These are phyloP conservation scores for Rhogogaster chlorosoma DNA, from an alignment of 2,888 invertebrate species.

Conservation along the genomic window DNA sequence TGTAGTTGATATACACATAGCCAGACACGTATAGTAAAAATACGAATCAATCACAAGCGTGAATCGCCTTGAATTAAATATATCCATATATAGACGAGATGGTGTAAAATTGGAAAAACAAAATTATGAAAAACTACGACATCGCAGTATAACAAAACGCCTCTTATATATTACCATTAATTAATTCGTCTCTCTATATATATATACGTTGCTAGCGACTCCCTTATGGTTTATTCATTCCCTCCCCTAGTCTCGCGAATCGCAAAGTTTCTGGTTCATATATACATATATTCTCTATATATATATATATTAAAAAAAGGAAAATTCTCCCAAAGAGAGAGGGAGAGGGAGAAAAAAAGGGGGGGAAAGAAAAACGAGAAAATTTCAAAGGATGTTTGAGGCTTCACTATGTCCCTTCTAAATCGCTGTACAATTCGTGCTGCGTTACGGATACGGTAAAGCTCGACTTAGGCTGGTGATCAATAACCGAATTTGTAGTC, in stretches of 20 bases:
- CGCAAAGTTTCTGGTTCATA: neutral
- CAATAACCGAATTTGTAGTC: neutral
- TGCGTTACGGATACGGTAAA: neutral
- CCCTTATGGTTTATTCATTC: neutral
- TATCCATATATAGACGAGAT: too few species aligned
- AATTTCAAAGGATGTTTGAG: neutral
- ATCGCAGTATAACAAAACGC: neutral
- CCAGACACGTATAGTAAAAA: too few species aligned
- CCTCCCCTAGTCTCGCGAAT: neutral
- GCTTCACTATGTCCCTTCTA: slow-evolving; percentile 5
- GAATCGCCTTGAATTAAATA: too few species aligned
- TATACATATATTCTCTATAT: neutral
- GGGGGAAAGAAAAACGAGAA: neutral
- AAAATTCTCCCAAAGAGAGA: neutral
- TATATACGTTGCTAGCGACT: neutral
- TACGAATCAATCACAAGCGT: too few species aligned
- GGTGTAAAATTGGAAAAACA: neutral
- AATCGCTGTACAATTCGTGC: slow-evolving; percentile 14
- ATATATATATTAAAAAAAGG: neutral
- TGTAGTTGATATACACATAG: too few species aligned
- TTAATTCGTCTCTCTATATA: neutral
- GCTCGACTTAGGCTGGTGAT: slow-evolving; percentile 10
- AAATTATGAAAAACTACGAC: neutral
- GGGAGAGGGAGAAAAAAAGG: neutral
- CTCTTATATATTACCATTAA: neutral